A percentile compares a stretch with the other conserved stretches of the same genome.
phyloP scores from a whole-genome alignment of 37 sponge, comb jelly and placozoan species.

The Beroe forskalii region DNA sequence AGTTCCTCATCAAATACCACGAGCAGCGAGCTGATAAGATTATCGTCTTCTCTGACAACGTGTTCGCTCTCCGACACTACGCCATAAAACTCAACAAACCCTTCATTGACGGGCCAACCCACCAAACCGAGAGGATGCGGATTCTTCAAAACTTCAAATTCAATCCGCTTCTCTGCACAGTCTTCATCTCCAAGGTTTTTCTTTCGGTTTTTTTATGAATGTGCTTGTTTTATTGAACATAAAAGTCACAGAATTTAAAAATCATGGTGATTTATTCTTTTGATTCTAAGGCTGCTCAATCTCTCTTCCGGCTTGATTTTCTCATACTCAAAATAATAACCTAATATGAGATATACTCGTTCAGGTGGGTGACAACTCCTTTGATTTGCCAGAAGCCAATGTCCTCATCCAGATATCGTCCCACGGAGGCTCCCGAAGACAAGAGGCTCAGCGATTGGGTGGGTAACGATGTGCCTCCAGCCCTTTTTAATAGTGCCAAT shows the following conservation, averaged over 20 bases:
- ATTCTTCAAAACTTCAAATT: conserved; percentile 90
- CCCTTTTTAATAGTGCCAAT: too few species aligned
- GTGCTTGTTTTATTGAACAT: too few species aligned
- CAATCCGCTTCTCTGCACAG: conserved; percentile 83
- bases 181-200: conserved; percentile 92
- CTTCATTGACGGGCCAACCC: conserved; percentile 92
- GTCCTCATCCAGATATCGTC: conserved; percentile 97
- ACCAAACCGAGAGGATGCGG: conserved; percentile 83
- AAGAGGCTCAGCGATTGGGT: conserved; percentile 97
- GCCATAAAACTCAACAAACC: conserved; percentile 81
- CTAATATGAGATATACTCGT: too few species aligned
- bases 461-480: not conserved
- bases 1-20: conserved; percentile 93
- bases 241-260: too few species aligned
- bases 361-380: conserved; percentile 98
- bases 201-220: too few species aligned
- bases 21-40: conserved; percentile 71
- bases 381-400: conserved; percentile 99
- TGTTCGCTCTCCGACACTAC: conserved; percentile 86
- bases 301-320: too few species aligned
- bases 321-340: too few species aligned
- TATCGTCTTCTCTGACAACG: conserved; percentile 96
- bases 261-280: too few species aligned
- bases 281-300: too few species aligned
- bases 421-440: conserved; percentile 97